Conservation (phyloP, 2,113 vertebrate genomes). For the Leptosomus discolor region DNA sequence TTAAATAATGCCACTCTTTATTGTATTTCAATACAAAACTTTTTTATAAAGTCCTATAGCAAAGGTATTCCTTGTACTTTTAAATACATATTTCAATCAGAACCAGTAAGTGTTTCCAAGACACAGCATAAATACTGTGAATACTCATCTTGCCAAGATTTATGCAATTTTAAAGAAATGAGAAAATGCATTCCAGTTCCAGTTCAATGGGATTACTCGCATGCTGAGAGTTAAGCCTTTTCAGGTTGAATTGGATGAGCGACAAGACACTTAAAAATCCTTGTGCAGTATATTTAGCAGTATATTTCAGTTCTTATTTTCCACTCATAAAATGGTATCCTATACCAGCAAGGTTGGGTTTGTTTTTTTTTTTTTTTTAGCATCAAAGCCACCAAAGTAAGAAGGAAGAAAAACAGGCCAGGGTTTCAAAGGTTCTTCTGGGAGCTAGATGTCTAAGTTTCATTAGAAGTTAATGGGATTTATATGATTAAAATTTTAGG, state of each 20-base stretch:
- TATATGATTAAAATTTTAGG: neutral
- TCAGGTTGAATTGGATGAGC: slow-evolving; percentile 24
- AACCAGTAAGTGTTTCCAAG: neutral
- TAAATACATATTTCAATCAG: neutral
- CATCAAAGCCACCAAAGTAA: too few relatives aligned
- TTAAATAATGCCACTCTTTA: neutral
- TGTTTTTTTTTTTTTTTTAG: too few relatives aligned
- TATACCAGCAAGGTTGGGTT: neutral
- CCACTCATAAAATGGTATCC: slow-evolving; percentile 11
- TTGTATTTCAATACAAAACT: neutral
- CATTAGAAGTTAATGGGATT: slow-evolving; percentile 28
- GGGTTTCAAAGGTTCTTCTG: slow-evolving; percentile 13
- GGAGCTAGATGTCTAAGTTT: neutral
- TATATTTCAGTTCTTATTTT: slow-evolving; percentile 36
- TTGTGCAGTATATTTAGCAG: slow-evolving; percentile 31
- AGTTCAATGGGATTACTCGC: slow-evolving; percentile 33
- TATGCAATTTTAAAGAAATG: neutral
- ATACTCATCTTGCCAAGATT: neutral
- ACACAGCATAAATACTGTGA: neutral
- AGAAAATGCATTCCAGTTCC: slow-evolving; percentile 30
- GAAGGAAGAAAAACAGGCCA: neutral
- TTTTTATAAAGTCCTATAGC: neutral
- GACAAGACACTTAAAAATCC: slow-evolving; percentile 45
- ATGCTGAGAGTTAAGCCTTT: slow-evolving; percentile 42
- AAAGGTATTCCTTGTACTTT: neutral